These are phyloP conservation scores for Momotus momota DNA, from an alignment of 2,797 vertebrate species.

Conservation along the genomic window DNA sequence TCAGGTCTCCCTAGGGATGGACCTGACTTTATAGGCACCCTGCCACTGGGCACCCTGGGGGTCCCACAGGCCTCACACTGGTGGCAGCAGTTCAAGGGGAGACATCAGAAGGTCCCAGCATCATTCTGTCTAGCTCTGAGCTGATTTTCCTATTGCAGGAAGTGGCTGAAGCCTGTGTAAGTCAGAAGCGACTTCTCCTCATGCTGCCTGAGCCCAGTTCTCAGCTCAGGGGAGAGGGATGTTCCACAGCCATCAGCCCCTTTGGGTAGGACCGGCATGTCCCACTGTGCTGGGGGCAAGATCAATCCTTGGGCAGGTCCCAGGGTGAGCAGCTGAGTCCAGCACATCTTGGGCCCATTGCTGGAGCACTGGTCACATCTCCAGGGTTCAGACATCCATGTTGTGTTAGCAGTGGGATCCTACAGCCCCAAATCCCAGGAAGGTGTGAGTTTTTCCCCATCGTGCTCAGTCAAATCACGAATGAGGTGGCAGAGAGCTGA, in stretches of 20 bases:
- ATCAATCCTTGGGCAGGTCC: background rate
- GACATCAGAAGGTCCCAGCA: background rate
- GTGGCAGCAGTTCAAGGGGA: background rate
- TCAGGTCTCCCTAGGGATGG: background rate
- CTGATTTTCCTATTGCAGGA: background rate
- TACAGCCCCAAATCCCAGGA: background rate
- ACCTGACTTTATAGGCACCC: background rate
- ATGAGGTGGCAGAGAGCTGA: background rate
- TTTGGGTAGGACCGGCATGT: background rate
- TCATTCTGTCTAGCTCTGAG: background rate
- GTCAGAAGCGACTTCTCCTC: background rate
- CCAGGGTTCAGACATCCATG: background rate
- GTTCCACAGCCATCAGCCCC: background rate
- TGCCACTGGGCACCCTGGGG: rapidly evolving
- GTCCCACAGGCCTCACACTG: rapidly evolving
- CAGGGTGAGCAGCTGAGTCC: background rate
- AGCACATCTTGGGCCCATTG: rapidly evolving
- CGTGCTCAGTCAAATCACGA: background rate
- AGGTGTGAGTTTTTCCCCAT: rapidly evolving
- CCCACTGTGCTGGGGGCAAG: rapidly evolving
- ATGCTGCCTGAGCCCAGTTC: rapidly evolving
- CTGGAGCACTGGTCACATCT: background rate
- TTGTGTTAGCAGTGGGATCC: background rate
- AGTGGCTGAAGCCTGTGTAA: background rate
- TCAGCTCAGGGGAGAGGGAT: too few species aligned